phyloP scores from a whole-genome alignment of 1,140 invertebrate species.

The Lucilia cuprina region DNA sequence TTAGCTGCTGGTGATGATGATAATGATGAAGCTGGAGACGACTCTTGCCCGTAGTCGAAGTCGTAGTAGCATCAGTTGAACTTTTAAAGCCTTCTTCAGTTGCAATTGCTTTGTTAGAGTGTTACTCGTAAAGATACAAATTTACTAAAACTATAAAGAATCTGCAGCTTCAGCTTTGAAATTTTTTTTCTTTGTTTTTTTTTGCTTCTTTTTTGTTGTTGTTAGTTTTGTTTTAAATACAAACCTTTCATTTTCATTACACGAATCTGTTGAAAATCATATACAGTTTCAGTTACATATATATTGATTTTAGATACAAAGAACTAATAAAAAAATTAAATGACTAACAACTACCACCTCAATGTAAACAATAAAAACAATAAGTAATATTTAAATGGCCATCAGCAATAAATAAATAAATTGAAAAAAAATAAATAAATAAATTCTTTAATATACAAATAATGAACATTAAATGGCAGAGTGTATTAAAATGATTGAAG shows the following conservation, averaged over 20 bases:
- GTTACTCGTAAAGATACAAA: neutral
- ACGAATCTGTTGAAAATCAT: neutral
- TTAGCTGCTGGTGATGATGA: neutral
- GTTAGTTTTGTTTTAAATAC: neutral
- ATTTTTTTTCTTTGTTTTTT: neutral
- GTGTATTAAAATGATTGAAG: no score
- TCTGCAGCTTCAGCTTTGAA: neutral
- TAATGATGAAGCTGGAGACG: neutral
- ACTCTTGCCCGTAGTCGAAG: neutral
- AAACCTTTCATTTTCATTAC: constrained; percentile 30
- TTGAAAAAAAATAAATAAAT: neutral
- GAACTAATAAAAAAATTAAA: neutral
- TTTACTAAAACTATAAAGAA: neutral
- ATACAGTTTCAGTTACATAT: neutral
- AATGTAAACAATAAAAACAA: constrained; percentile 14
- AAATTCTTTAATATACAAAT: constrained; percentile 16
- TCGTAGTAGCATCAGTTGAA: neutral
- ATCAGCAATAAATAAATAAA: constrained; percentile 26
- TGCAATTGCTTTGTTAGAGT: constrained; percentile 27
- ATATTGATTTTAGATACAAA: neutral
- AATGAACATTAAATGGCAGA: neutral
- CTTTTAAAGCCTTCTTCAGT: constrained; percentile 29
- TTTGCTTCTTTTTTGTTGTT: neutral
- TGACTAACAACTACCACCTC: neutral
- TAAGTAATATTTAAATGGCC: constrained; percentile 27